Evolutionary conservation across 2,888 invertebrate genomes (phyloP), one percentile per base, ranked within the genome.

Genomic region (Mythimna vitellina): DNA sequence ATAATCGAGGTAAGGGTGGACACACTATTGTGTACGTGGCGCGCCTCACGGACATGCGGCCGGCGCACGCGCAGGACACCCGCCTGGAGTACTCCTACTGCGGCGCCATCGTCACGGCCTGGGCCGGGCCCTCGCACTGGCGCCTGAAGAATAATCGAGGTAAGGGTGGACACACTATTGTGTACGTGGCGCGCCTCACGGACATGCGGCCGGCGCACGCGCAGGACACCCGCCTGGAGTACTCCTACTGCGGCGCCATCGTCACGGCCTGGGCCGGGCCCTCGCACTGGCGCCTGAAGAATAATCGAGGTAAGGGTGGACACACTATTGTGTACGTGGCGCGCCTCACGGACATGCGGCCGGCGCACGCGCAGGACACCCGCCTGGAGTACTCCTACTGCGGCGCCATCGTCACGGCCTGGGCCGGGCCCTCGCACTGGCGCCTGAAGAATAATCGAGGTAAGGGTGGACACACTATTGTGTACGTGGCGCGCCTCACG

Each of bases 41-140:
- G 58, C 72, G 85, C 1, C 95, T 97, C 66, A 93, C 96, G 3
- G 97, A 97, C 92, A 94, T 97, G 91, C 95, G 97, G 22, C 97
- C 1, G 90, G 90, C 38, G 95, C 93, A 74, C 22, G 92, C 96
- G 61, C 87, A 84, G 22, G 96, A 95, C 86, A 91, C 96, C 51
- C 94, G 93, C 20, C 96, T 97, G 58, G 98, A 98, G 92, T 98
- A 98, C 93, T 97, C 98, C 0, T 98, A 98, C 93, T 94, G 96
- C 89, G 92, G 92, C 20, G 96, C 97, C 91, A 96, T 96, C 90
- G 97, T 90, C 88, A 90, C 92, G 81, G 96, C 97, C 82, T 98
- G 98, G 98, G 98, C 98, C 32, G 98, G 98, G 0, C 98, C 98
- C 46, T 96, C 97, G 60, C 98, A 98, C 93, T 98, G 98, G 98